phyloP scores from a whole-genome alignment of 2,113 vertebrate species.

The Crotalus horridus region DNA sequence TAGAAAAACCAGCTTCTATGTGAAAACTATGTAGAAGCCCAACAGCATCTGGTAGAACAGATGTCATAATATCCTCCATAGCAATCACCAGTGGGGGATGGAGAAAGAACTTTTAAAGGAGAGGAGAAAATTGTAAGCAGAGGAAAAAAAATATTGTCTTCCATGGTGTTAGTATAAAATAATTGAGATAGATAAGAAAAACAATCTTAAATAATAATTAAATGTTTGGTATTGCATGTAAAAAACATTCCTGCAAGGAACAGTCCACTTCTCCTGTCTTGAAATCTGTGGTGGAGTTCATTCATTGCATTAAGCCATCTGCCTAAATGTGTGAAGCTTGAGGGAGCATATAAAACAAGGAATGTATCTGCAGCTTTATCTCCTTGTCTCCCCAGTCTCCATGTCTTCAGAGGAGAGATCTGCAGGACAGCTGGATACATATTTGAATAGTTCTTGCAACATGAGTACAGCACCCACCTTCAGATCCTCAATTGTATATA shows the following conservation, averaged over 20 bases:
- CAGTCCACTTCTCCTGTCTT: not conserved
- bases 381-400: not conserved
- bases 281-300: not conserved
- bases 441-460: not conserved
- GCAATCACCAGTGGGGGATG: accelerated
- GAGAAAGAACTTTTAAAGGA: not conserved
- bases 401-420: not conserved
- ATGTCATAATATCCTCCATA: slow-evolving; percentile 26
- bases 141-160: slow-evolving; percentile 10
- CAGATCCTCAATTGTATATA: not conserved
- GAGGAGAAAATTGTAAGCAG: not conserved
- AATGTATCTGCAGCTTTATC: not conserved
- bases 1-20: not conserved
- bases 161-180: not conserved
- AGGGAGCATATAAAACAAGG: not conserved
- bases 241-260: not conserved
- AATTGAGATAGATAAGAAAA: not conserved
- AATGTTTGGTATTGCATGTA: not conserved
- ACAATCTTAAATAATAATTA: not conserved
- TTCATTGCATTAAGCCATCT: not conserved
- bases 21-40: slow-evolving; percentile 6
- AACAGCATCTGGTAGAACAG: slow-evolving; percentile 4
- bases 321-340: not conserved
- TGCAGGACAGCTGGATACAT: not conserved
- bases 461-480: not conserved